phyloP scores from a whole-genome alignment of 2,888 invertebrate species.

The Orchesella flavescens region DNA sequence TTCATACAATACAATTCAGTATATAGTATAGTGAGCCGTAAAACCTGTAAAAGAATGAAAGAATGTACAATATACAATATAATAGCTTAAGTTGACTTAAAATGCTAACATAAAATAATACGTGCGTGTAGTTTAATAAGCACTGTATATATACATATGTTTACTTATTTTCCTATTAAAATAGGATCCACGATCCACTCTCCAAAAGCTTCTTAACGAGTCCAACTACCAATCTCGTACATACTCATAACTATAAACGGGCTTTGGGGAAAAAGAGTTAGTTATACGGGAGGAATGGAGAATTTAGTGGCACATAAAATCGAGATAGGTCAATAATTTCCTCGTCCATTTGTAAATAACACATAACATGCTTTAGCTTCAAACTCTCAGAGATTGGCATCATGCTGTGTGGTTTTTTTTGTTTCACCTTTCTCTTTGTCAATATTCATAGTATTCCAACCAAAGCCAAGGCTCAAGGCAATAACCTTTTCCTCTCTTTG shows the following conservation, averaged over 20 bases:
- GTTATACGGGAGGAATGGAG: slow-evolving; percentile 29
- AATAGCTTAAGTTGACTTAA: slow-evolving; percentile 26
- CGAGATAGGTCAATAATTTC: slow-evolving; percentile 51
- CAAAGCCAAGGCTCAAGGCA: no score
- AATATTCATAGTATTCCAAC: no score
- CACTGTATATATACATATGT: not conserved
- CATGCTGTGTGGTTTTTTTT: slow-evolving; percentile 2
- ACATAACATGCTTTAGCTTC: slow-evolving; percentile 10
- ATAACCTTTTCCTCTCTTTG: no score
- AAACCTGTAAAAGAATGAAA: slow-evolving; percentile 17
- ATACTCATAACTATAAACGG: slow-evolving; percentile 5
- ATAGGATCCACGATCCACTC: slow-evolving; percentile 9
- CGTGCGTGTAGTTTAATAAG: slow-evolving; percentile 2
- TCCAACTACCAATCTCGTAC: slow-evolving; percentile 29
- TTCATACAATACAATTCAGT: slow-evolving; percentile 18
- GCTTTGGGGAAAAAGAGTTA: slow-evolving; percentile 14
- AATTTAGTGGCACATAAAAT: slow-evolving; percentile 49
- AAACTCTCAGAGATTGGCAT: not conserved
- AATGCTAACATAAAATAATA: slow-evolving; percentile 22
- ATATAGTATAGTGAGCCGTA: slow-evolving; percentile 11
- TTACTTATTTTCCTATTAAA: slow-evolving; percentile 34
- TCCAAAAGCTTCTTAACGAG: slow-evolving; percentile 38
- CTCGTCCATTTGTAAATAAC: slow-evolving; percentile 46
- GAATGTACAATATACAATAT: slow-evolving; percentile 29
- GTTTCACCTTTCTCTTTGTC: no score